Evolutionary conservation across 2,888 invertebrate genomes (phyloP), one percentile per base, ranked within the genome.

Genomic region (Malthinus seriepunctatus): DNA sequence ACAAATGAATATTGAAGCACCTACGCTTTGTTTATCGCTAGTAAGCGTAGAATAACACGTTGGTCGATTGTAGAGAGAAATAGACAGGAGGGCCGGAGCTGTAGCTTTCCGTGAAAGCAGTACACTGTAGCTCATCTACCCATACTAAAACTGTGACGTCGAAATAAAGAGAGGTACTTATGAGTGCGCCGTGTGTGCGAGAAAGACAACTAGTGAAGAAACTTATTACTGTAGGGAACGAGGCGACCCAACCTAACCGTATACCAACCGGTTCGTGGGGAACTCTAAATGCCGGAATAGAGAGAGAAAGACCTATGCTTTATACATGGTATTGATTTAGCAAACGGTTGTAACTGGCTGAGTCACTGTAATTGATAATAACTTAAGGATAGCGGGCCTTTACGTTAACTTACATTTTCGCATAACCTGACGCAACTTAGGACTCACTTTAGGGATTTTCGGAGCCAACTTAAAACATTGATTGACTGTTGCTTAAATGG

Each of bases 351-450:
- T 73, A 74, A 77, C 76, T 77, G 77, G 77, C 78, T 79, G 78
- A 79, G 78, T 79, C 79, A 79, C 78, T 77, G 78, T 79, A 78
- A 79, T 79, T 79, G 78, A 79, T 79, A 79, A 79, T 79, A 78
- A 77, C 75, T 76, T 76, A 75, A 75, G 74, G 76, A 77, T 76
- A 76, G 76, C 76, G 71, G 69, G 46, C 44, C 44, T 49, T 38
- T 56, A 61, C 53, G 60, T 61, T 61, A 59, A 56, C 53, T 52
- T 55, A 50, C 57, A 58, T 52, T 42, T 46, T 48, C 51, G 39
- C 49, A 53, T 56, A 56, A 61, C 56, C 56, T 60, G 56, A 54
- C 63, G 62, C 59, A 63, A 64, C 61, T 60, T 53, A 56, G 63
- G 60, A 64, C 63, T 56, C 52, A 60, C 57, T 66, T 64, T 62